Percentiles rank a stretch among this genome's conserved stretches.
Conservation (phyloP, 2,888 invertebrate genomes). For the Sarcophaga variegata region DNA sequence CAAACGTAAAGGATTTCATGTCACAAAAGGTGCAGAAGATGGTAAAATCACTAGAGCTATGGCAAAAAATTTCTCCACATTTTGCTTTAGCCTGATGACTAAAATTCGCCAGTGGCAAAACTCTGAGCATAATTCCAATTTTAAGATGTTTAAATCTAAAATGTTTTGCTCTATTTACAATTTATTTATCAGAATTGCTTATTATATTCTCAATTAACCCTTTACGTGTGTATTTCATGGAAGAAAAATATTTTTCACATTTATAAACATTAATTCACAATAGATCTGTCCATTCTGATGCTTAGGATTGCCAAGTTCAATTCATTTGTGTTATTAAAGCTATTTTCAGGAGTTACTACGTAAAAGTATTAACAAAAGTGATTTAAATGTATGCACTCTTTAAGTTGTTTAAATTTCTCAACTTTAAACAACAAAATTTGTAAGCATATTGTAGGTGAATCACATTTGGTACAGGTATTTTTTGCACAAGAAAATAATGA, state of each 20-base stretch:
- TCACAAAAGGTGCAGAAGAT: slow-evolving; percentile 77
- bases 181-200: slow-evolving; percentile 7
- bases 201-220: slow-evolving; percentile 62
- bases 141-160: slow-evolving; percentile 3
- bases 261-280: slow-evolving; percentile 50
- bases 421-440: too few species aligned
- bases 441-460: too few species aligned
- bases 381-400: too few species aligned
- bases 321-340: neutral
- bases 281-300: neutral
- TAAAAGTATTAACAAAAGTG: too few species aligned
- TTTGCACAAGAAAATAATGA: too few species aligned
- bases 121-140: slow-evolving; percentile 58
- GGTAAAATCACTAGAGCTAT: slow-evolving; percentile 76
- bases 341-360: neutral
- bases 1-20: slow-evolving; percentile 76
- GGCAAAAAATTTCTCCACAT: slow-evolving; percentile 78
- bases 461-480: too few species aligned
- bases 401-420: too few species aligned
- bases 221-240: slow-evolving; percentile 44
- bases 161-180: neutral
- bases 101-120: slow-evolving; percentile 49
- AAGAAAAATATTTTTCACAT: slow-evolving; percentile 3
- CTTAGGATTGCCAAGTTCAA: slow-evolving; percentile 31
- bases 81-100: slow-evolving; percentile 74